Conservation (phyloP, 2,888 invertebrate genomes). For the Psococerastis gibbosa region DNA sequence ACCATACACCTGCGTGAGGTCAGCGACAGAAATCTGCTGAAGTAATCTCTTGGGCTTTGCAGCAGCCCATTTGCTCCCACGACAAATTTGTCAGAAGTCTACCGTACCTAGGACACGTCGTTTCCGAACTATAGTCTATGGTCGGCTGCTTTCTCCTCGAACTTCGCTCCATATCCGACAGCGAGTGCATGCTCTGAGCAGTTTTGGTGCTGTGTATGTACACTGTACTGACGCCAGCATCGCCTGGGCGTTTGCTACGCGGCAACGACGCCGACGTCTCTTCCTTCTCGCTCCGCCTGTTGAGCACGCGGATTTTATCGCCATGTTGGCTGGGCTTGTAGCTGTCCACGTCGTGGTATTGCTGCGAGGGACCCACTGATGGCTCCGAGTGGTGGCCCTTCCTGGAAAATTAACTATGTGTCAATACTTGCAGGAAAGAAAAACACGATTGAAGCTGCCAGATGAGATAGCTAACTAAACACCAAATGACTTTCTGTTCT, state of each 20-base stretch:
- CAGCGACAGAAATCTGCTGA: too few relatives aligned
- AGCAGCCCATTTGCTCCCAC: too few relatives aligned
- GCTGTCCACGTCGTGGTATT: slow-evolving; percentile 4
- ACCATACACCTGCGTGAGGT: too few relatives aligned
- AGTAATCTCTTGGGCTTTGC: too few relatives aligned
- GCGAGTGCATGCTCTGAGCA: slow-evolving; percentile 15
- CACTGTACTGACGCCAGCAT: slow-evolving; percentile 44
- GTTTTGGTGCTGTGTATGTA: slow-evolving; percentile 44
- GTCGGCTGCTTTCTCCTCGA: slow-evolving; percentile 26
- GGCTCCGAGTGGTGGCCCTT: too few relatives aligned
- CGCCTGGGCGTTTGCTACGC: not conserved
- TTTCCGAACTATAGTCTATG: slow-evolving; percentile 37
- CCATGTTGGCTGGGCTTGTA: not conserved
- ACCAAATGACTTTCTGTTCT: too few relatives aligned
- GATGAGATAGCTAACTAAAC: too few relatives aligned
- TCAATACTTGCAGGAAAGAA: too few relatives aligned
- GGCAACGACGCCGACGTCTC: not conserved
- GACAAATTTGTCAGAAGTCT: not conserved
- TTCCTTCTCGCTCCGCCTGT: not conserved
- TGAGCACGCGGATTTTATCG: slow-evolving; percentile 1
- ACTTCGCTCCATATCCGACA: slow-evolving; percentile 16
- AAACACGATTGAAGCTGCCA: too few relatives aligned
- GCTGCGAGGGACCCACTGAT: slow-evolving; percentile 4
- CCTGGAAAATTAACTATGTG: too few relatives aligned
- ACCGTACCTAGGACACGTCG: slow-evolving; percentile 17